These are phyloP conservation scores for Papilio protenor DNA, from an alignment of 2,888 invertebrate genomes.

Conservation along the genomic window DNA sequence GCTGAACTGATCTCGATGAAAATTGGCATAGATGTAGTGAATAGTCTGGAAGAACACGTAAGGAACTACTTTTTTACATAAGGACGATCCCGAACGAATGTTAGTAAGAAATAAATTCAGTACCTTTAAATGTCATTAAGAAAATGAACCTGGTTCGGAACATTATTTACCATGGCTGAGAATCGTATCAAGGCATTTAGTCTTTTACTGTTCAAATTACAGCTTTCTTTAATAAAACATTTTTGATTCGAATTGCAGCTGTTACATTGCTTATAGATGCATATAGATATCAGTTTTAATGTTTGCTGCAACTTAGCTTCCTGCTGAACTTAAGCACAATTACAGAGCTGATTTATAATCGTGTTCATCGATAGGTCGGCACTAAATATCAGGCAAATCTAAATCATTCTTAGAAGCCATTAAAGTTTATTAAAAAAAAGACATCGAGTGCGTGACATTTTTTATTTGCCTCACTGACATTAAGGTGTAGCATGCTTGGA, in stretches of 20 bases:
- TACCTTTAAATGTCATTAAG: not conserved
- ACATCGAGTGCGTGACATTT: constrained; percentile 43
- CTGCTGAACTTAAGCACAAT: constrained; percentile 17
- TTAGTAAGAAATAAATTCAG: not conserved
- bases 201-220: not conserved
- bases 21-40: too few relatives aligned
- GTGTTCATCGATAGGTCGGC: constrained; percentile 36
- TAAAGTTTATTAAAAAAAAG: constrained; percentile 38
- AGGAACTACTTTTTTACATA: too few relatives aligned
- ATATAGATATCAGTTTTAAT: not conserved
- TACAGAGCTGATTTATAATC: constrained; percentile 36
- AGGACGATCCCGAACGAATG: too few relatives aligned
- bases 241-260: not conserved
- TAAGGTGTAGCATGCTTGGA: constrained; percentile 22
- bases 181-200: not conserved
- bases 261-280: not conserved
- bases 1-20: too few relatives aligned
- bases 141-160: not conserved
- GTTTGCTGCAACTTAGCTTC: constrained; percentile 3
- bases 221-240: not conserved
- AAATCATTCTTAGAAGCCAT: constrained; percentile 45
- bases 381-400: constrained; percentile 35
- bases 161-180: not conserved
- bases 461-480: constrained; percentile 29
- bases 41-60: too few relatives aligned